Evolutionary conservation across 2,888 invertebrate genomes (phyloP).

Genomic region (Aphrophora alni): DNA sequence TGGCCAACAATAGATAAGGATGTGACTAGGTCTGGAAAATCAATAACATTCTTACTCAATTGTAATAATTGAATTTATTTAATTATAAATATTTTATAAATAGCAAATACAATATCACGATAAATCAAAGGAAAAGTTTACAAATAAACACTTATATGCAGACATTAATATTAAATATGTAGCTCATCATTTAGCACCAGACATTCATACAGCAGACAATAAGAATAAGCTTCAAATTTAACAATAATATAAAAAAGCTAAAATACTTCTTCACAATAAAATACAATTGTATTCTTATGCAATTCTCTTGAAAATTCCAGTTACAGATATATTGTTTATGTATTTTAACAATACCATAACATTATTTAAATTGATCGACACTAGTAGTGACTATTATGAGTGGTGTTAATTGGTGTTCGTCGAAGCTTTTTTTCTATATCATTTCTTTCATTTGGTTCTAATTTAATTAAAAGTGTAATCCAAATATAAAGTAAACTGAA

Average conservation of each 20-base stretch:
- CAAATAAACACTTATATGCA: constrained; percentile 34
- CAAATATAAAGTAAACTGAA: too few species aligned
- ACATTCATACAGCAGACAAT: constrained; percentile 14
- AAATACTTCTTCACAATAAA: not conserved
- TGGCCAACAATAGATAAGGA: too few species aligned
- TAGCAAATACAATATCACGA: constrained; percentile 37
- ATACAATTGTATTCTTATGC: not conserved
- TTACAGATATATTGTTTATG: not conserved
- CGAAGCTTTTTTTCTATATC: too few species aligned
- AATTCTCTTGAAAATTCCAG: not conserved
- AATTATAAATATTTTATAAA: constrained; percentile 40
- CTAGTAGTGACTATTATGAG: too few species aligned
- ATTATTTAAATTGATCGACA: not conserved
- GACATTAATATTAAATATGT: constrained; percentile 22
- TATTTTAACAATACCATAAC: not conserved
- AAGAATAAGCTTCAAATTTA: not conserved
- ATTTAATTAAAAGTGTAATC: too few species aligned
- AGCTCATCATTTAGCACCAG: constrained; percentile 29
- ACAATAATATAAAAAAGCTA: not conserved
- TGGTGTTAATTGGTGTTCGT: too few species aligned
- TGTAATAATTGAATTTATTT: constrained; percentile 27
- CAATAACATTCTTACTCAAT: not conserved
- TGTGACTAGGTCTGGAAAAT: too few species aligned
- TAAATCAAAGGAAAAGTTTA: constrained; percentile 22
- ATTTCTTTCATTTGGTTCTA: too few species aligned